Evolutionary conservation across 2,888 invertebrate genomes (phyloP).

Genomic region (Sipunculus nudus): DNA sequence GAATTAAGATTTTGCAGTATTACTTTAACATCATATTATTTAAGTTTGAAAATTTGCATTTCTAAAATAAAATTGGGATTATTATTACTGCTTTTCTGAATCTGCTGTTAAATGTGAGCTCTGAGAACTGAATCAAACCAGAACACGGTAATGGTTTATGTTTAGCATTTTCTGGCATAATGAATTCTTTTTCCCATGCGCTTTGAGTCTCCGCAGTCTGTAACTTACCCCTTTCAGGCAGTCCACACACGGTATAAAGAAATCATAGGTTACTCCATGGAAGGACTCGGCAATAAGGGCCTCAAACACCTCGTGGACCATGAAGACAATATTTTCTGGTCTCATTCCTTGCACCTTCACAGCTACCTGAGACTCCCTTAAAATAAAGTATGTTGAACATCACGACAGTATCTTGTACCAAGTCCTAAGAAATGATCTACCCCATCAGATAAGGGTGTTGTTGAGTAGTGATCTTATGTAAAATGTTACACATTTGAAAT

Average conservation of each 20-base stretch:
- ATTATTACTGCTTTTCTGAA: too few relatives aligned
- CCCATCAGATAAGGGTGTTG: too few relatives aligned
- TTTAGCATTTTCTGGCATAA: background rate
- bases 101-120: too few relatives aligned
- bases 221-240: slow-evolving; percentile 51
- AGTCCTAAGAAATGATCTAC: too few relatives aligned
- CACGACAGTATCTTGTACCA: too few relatives aligned
- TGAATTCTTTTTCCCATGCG: background rate
- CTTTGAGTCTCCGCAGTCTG: background rate
- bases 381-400: too few relatives aligned
- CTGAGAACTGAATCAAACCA: background rate
- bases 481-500: too few relatives aligned
- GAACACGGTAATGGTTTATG: background rate
- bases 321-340: slow-evolving; percentile 63
- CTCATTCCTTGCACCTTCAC: slow-evolving; percentile 60
- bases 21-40: too few relatives aligned
- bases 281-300: slow-evolving; percentile 62
- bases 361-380: slow-evolving; percentile 51
- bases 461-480: too few relatives aligned
- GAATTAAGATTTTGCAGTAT: too few relatives aligned
- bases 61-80: too few relatives aligned
- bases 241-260: slow-evolving; percentile 60
- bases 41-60: too few relatives aligned
- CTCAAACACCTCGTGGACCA: slow-evolving; percentile 65
- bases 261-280: slow-evolving; percentile 63